phyloP scores from a whole-genome alignment of 2,113 vertebrate species.

The Anolis sagrei region DNA sequence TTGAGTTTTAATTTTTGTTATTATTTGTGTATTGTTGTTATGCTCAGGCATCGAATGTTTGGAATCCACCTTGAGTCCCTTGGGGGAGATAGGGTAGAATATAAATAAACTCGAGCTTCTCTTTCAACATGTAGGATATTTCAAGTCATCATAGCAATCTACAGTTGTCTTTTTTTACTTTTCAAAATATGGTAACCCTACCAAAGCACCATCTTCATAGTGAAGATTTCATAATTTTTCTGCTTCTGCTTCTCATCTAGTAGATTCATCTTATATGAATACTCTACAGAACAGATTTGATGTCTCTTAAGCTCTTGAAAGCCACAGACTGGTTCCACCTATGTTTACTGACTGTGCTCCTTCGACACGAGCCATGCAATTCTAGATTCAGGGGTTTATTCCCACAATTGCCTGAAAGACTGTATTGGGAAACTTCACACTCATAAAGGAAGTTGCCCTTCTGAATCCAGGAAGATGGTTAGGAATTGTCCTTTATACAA shows the following conservation, averaged over 20 bases:
- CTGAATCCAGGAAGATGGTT: not conserved
- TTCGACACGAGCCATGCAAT: not conserved
- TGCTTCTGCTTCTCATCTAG: not conserved
- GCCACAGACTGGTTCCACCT: not conserved
- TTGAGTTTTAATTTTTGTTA: too few relatives aligned
- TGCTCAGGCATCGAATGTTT: too few relatives aligned
- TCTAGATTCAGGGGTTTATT: not conserved
- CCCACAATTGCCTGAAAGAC: not conserved
- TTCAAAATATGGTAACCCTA: too few relatives aligned
- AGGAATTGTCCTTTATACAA: not conserved
- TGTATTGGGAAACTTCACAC: not conserved
- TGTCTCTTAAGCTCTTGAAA: not conserved
- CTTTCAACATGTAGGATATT: too few relatives aligned
- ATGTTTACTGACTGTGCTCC: not conserved
- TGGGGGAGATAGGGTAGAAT: too few relatives aligned
- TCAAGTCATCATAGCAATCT: too few relatives aligned
- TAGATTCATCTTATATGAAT: not conserved
- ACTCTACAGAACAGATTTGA: not conserved
- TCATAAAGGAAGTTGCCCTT: not conserved
- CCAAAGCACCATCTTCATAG: not conserved
- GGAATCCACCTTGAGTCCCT: too few relatives aligned
- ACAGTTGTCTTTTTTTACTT: too few relatives aligned
- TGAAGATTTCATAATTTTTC: fast-evolving
- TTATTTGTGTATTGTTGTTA: too few relatives aligned
- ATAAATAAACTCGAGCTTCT: too few relatives aligned